phyloP scores from a whole-genome alignment of 1,140 invertebrate species.

The Chelonus insularis region DNA sequence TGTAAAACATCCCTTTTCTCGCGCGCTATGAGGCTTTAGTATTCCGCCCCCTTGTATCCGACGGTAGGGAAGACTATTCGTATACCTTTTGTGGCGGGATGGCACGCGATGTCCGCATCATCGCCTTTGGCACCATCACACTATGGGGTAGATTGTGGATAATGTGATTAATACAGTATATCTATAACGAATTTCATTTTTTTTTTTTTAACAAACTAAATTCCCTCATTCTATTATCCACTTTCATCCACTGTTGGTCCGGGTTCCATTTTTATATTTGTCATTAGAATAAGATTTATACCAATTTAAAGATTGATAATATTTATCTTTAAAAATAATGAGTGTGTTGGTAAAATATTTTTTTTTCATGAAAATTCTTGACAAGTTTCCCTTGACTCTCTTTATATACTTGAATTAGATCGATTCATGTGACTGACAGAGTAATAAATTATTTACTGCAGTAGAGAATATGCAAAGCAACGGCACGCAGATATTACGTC shows the following conservation, averaged over 20 bases:
- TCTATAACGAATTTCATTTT: slow-evolving; percentile 29
- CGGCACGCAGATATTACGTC: slow-evolving; percentile 32
- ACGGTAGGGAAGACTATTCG: slow-evolving; percentile 24
- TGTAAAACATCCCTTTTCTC: slow-evolving; percentile 57
- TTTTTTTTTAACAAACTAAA: not conserved
- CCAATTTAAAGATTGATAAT: not conserved
- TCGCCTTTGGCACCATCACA: slow-evolving; percentile 35
- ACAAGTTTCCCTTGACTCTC: not conserved
- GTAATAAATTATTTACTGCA: slow-evolving; percentile 1
- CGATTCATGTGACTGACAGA: not conserved
- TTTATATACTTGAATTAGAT: not conserved
- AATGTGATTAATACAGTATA: slow-evolving; percentile 30
- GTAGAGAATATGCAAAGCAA: not conserved
- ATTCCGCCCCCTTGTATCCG: slow-evolving; percentile 21
- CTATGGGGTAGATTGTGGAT: slow-evolving; percentile 7
- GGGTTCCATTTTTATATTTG: not conserved
- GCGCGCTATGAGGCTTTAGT: slow-evolving; percentile 25
- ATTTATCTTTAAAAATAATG: slow-evolving; percentile 2
- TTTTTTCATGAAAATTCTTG: not conserved
- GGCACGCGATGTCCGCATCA: slow-evolving; percentile 58
- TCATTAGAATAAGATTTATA: no score
- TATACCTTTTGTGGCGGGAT: slow-evolving; percentile 47
- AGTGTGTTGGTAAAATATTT: not conserved
- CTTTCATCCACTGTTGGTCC: not conserved
- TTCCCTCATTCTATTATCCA: not conserved